phyloP scores from a whole-genome alignment of 2,888 invertebrate genomes.

The Erpobdella octoculata region DNA sequence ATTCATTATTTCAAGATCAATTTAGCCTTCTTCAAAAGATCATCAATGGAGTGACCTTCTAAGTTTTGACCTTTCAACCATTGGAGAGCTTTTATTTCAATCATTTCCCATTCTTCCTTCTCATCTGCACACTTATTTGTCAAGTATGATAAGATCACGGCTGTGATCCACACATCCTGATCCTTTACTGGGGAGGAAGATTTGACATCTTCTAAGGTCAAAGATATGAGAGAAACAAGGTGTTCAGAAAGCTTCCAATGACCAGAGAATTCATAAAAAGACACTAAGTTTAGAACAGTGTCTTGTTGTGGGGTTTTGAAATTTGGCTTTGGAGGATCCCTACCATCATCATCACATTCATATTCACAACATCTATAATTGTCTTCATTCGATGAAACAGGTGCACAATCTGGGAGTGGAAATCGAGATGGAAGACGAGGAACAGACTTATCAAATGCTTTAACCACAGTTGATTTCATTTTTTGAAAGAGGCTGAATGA shows the following conservation, averaged over 20 bases:
- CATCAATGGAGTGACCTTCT: conserved; percentile 8
- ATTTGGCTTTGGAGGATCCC: no score
- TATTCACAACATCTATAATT: no score
- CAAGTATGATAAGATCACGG: not conserved
- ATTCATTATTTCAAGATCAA: no score
- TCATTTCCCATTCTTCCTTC: conserved; percentile 28
- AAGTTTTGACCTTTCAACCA: conserved; percentile 24
- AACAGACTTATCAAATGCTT: no score
- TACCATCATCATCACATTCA: no score
- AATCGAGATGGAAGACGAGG: no score
- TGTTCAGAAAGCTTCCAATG: conserved; percentile 13
- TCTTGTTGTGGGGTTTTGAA: no score
- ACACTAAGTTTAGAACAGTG: conserved; percentile 3
- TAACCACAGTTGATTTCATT: no score
- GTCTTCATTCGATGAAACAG: no score
- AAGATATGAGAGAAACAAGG: not conserved
- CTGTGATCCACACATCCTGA: not conserved
- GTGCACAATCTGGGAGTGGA: no score
- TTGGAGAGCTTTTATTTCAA: conserved; percentile 26
- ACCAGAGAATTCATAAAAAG: conserved; percentile 14
- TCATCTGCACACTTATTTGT: not conserved
- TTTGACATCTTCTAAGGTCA: not conserved
- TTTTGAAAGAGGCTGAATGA: no score
- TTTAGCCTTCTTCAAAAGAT: conserved; percentile 13
- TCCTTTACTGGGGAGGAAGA: not conserved